A percentile compares a stretch with the other conserved stretches of the same genome.
Conservation (phyloP, 2,797 vertebrate genomes). For the Acrossocheilus wenchowensis region DNA sequence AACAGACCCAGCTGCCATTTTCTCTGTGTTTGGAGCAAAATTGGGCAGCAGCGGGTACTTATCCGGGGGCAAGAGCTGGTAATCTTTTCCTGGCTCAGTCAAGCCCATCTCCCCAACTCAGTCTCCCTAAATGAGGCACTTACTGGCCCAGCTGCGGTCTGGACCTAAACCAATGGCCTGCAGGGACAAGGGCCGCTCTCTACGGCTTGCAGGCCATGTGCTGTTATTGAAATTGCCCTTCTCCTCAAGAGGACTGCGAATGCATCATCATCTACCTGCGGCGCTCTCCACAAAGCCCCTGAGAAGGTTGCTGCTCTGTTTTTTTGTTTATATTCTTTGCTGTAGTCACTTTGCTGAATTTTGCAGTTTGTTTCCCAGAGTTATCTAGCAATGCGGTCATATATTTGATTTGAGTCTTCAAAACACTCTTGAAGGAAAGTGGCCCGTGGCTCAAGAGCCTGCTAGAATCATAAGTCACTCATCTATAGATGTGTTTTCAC, state of each 20-base stretch:
- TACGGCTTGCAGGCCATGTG: slow-evolving; percentile 36
- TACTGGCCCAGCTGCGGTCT: slow-evolving; percentile 56
- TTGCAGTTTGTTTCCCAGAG: slow-evolving; percentile 12
- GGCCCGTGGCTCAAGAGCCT: slow-evolving; percentile 6
- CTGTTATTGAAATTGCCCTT: slow-evolving; percentile 51
- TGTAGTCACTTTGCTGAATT: slow-evolving; percentile 8
- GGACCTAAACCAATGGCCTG: slow-evolving; percentile 49
- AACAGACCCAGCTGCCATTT: slow-evolving; percentile 51
- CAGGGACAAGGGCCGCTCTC: slow-evolving; percentile 44
- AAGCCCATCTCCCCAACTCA: slow-evolving; percentile 49
- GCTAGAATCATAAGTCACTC: slow-evolving; percentile 27
- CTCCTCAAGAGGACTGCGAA: slow-evolving; percentile 29
- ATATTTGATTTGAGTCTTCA: slow-evolving; percentile 25
- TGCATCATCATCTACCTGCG: slow-evolving; percentile 44
- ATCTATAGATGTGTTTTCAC: slow-evolving; percentile 6
- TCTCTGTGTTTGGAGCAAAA: slow-evolving; percentile 41
- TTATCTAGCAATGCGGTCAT: neutral
- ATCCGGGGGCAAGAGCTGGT: slow-evolving; percentile 47
- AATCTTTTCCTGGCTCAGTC: slow-evolving; percentile 56
- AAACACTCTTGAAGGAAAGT: slow-evolving; percentile 16
- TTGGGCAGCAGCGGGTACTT: slow-evolving; percentile 48
- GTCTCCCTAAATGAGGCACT: slow-evolving; percentile 59
- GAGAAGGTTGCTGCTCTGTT: slow-evolving; percentile 10
- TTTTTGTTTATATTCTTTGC: slow-evolving; percentile 28
- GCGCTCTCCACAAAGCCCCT: slow-evolving; percentile 14